Percentiles rank a stretch among this genome's conserved stretches.
Conservation (phyloP, 2,888 invertebrate genomes). For the Calameuta filiformis region DNA sequence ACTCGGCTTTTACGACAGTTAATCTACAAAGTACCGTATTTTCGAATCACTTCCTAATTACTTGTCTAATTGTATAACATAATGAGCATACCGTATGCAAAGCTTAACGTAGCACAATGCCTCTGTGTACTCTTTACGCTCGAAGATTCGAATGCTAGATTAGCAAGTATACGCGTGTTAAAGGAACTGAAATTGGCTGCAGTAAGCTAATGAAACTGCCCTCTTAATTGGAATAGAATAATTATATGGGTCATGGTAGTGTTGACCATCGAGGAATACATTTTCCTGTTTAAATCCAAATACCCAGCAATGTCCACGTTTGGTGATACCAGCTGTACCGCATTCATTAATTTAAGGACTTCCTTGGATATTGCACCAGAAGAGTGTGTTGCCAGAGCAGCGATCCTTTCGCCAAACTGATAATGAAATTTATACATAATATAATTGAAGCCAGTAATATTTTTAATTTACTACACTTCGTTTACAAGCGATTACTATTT, state of each 20-base stretch:
- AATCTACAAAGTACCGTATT: not conserved
- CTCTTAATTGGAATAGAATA: not conserved
- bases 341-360: not conserved
- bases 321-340: not conserved
- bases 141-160: not conserved
- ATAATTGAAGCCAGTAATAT: no score
- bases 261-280: not conserved
- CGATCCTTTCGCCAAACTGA: not conserved
- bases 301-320: not conserved
- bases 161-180: not conserved
- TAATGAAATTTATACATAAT: not conserved
- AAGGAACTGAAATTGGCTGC: not conserved
- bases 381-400: not conserved
- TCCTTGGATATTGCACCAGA: not conserved
- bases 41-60: not conserved
- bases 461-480: no score
- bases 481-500: not conserved
- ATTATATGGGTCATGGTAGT: not conserved
- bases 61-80: not conserved
- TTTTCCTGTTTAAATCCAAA: not conserved
- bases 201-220: not conserved
- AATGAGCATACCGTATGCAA: not conserved
- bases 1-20: not conserved
- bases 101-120: not conserved
- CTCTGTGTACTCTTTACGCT: not conserved